Percentiles rank a stretch among this genome's conserved stretches.
Evolutionary conservation across 1,140 invertebrate species (phyloP).

Genomic region (Drosophila lini): DNA sequence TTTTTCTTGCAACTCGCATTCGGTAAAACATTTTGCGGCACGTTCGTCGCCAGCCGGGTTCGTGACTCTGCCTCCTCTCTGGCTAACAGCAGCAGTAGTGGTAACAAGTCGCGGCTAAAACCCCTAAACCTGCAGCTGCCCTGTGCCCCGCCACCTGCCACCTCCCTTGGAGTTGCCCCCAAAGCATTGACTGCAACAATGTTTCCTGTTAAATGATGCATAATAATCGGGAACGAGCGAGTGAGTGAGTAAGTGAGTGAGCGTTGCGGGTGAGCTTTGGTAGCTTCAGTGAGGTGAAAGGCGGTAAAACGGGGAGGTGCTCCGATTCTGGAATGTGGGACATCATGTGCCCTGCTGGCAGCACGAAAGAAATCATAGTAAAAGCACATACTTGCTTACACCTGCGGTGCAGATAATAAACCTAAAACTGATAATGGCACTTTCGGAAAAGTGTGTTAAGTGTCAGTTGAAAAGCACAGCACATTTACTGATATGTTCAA

Average conservation of each 20-base stretch:
- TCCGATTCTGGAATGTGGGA: constrained; percentile 56
- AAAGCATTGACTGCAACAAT: constrained; percentile 78
- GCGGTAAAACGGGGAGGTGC: constrained; percentile 15
- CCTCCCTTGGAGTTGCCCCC: constrained; percentile 6
- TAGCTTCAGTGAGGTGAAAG: constrained; percentile 52
- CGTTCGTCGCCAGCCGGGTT: constrained; percentile 68
- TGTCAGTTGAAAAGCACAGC: neutral
- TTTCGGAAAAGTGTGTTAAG: neutral
- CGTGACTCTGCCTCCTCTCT: constrained; percentile 63
- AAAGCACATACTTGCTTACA: constrained; percentile 26
- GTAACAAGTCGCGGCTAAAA: constrained; percentile 18
- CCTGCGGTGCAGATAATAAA: constrained; percentile 11
- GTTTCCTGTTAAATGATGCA: constrained; percentile 81
- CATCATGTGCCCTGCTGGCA: constrained; percentile 53
- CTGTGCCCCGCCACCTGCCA: no score
- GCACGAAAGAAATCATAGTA: constrained; percentile 66
- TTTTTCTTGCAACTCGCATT: constrained; percentile 78
- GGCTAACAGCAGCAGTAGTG: constrained; percentile 15
- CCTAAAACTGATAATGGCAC: neutral
- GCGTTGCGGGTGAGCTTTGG: constrained; percentile 71
- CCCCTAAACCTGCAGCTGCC: neutral
- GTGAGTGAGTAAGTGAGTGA: constrained; percentile 45
- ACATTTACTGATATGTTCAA: no score
- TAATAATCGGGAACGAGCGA: constrained; percentile 65
- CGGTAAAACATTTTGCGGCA: constrained; percentile 78